Evolutionary conservation across 2,797 vertebrate species (phyloP), one percentile per base, ranked within the genome.

Genomic region (Setipinna tenuifilis): DNA sequence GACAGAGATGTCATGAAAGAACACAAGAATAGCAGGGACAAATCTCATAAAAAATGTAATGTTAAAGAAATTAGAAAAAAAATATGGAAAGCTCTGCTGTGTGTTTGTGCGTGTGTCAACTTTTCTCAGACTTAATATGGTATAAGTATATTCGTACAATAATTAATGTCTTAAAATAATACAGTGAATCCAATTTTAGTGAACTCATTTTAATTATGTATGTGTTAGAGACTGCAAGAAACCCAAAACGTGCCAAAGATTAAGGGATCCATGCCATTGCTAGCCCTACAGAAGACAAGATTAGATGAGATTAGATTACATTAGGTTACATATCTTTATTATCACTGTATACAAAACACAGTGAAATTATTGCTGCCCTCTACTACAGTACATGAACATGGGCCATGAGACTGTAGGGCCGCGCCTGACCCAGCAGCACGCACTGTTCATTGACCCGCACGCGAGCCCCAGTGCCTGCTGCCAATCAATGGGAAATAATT

Each of bases 401-500:
- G 83, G 59, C 44, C 71, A 41, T 23, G 62, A 75, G 84, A 35
- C 87, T 44, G 41, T 58, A 25, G 50, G 10, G 50, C 82, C 21
- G 19, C 83, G 85, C 23, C 81, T 57, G 57, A 17, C 59, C 88
- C 35, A 82, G 81, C 81, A 65, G 71, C 83, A 83, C 80, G 57
- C 59, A 78, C 80, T 88, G 90, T 85, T 86, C 86, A 89, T 86
- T 92, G 94, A 94, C 90, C 90, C 93, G 90, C 88, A 86, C 91
- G 88, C 84, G 82, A 82, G 87, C 35, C 84, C 35, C 25, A 1
- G 81, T 87, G 71, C 84, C 83, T 50, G 57, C 86, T 81, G 80
- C 61, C 83, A 90, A 94, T 96, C 95, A 89, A 95, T 95, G 82
- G 81, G 80, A 93, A 92, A 94, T 96, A 95, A 96, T 96, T 95